A percentile compares a stretch with the other conserved stretches of the same genome.
Conservation (phyloP, 37 sponge, comb jelly and placozoan genomes). For the Aplysina aerophoba region DNA sequence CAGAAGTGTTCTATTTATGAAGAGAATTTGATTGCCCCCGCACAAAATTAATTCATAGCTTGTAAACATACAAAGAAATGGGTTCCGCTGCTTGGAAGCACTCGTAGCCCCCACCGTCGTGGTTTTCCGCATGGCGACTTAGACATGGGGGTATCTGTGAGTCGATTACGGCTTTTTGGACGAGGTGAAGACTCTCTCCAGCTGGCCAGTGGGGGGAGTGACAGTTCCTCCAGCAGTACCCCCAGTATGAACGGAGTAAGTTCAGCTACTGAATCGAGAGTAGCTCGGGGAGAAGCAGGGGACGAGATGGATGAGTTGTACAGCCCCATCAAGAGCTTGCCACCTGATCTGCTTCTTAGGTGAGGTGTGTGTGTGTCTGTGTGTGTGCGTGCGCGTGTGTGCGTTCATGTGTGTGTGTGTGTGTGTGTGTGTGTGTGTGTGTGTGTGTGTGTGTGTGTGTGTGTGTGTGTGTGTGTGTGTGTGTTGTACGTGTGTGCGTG, state of each 20-base stretch:
- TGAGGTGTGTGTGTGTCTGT: constrained; percentile 29
- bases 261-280: not conserved
- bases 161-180: constrained; percentile 4
- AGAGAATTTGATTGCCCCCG: too few relatives aligned
- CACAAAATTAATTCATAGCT: too few relatives aligned
- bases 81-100: too few relatives aligned
- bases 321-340: constrained; percentile 34
- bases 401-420: constrained; percentile 27
- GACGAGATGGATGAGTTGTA: not conserved
- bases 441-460: constrained; percentile 40
- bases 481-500: constrained; percentile 29
- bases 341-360: constrained; percentile 52
- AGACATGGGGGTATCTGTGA: not conserved
- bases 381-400: constrained; percentile 31
- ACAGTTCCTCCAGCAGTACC: constrained; percentile 13
- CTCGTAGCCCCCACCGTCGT: not conserved
- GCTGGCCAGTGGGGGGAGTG: not conserved
- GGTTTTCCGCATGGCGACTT: constrained; percentile 27
- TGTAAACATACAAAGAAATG: too few relatives aligned
- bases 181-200: constrained; percentile 13
- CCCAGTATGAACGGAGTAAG: constrained; percentile 20
- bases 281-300: not conserved
- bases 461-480: constrained; percentile 38
- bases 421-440: constrained; percentile 32
- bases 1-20: too few relatives aligned